Percentiles rank a stretch among this genome's conserved stretches.
Evolutionary conservation across 2,113 vertebrate genomes (phyloP).

Genomic region (Python bivittatus): DNA sequence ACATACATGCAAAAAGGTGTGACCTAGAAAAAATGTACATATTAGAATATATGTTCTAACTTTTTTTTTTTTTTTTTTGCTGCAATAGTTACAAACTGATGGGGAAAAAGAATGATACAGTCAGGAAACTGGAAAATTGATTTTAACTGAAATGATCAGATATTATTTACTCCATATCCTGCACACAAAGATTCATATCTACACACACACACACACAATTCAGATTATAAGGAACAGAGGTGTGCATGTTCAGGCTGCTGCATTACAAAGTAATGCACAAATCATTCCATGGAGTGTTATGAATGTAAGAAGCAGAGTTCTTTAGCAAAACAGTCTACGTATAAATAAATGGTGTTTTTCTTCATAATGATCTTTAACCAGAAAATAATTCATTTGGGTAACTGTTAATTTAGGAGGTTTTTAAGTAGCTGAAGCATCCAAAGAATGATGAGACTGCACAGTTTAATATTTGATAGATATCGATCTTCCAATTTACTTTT

Average conservation of each 20-base stretch:
- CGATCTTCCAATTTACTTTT: conserved; percentile 18
- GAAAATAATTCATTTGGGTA: conserved; percentile 12
- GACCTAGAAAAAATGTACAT: not conserved
- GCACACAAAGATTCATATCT: not conserved
- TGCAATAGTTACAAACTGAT: not conserved
- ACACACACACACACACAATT: not conserved
- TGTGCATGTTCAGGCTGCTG: not conserved
- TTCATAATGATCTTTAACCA: not conserved
- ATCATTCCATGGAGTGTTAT: not conserved
- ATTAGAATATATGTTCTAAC: not conserved
- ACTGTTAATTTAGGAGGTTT: not conserved
- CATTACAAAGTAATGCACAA: not conserved
- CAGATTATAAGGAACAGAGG: not conserved
- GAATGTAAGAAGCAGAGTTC: not conserved
- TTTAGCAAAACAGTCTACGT: not conserved
- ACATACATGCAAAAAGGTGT: not conserved
- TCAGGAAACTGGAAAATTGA: not conserved
- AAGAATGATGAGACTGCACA: not conserved
- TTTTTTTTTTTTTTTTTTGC: not conserved
- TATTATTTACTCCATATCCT: not conserved
- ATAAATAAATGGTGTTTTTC: not conserved
- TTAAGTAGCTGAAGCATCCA: conserved; percentile 1
- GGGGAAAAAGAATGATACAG: not conserved
- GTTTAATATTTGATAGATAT: not conserved
- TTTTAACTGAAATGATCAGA: not conserved